Percentiles rank a stretch among this genome's conserved stretches.
phyloP scores from a whole-genome alignment of 1,140 invertebrate genomes.

The Leptestheria dahalacensis region DNA sequence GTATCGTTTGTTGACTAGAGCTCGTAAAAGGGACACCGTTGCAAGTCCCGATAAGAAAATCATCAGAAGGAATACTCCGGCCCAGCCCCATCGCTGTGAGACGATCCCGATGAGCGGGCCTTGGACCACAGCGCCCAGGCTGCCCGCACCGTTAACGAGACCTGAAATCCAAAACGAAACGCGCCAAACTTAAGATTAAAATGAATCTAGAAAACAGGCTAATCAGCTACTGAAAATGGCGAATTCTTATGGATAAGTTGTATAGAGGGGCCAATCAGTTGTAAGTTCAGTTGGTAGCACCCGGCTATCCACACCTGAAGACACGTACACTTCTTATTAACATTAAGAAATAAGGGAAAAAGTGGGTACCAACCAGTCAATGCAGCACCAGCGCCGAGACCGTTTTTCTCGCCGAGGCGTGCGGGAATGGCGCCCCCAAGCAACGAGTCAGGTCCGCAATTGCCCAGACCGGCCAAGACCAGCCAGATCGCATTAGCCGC shows the following conservation, averaged over 20 bases:
- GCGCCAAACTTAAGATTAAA: background rate
- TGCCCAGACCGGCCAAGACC: conserved; percentile 33
- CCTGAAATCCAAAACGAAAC: conserved; percentile 13
- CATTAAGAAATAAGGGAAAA: too few species aligned
- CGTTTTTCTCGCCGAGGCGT: conserved; percentile 33
- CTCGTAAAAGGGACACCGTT: conserved; percentile 25
- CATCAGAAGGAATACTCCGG: conserved; percentile 35
- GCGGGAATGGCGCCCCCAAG: conserved; percentile 33
- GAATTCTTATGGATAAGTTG: too few species aligned
- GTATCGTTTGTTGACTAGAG: conserved; percentile 12
- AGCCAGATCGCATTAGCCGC: conserved; percentile 31
- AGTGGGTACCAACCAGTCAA: conserved; percentile 31
- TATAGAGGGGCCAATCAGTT: too few species aligned
- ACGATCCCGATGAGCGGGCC: conserved; percentile 35
- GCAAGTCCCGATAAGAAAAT: conserved; percentile 29
- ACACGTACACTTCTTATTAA: too few species aligned
- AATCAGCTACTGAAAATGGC: too few species aligned
- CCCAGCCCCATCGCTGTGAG: conserved; percentile 33
- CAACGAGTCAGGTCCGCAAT: conserved; percentile 37
- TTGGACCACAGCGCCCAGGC: conserved; percentile 35
- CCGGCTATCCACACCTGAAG: too few species aligned
- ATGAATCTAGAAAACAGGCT: background rate
- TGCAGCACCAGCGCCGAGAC: conserved; percentile 31
- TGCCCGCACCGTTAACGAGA: conserved; percentile 34
- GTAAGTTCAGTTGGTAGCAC: too few species aligned